Percentiles rank a stretch among this genome's conserved stretches.
Evolutionary conservation across 2,888 invertebrate species (phyloP).

Genomic region (Digitonthophagus gazella): DNA sequence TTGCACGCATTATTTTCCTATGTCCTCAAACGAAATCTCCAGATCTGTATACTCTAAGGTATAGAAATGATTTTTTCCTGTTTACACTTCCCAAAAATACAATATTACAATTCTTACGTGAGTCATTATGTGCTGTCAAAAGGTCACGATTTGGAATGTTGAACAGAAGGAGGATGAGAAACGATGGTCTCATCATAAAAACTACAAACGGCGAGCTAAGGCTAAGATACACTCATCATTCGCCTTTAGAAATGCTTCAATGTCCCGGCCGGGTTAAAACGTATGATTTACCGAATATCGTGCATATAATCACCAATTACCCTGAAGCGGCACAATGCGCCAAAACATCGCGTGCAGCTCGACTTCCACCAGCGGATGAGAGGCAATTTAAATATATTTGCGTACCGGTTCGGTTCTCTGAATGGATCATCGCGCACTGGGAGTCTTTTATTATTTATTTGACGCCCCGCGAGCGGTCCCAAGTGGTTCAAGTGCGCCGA

Average conservation of each 20-base stretch:
- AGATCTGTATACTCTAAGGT: too few species aligned
- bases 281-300: conserved; percentile 15
- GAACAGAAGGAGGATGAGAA: neutral
- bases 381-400: conserved; percentile 24
- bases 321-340: conserved; percentile 12
- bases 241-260: neutral
- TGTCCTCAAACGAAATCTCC: too few species aligned
- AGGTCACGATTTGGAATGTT: neutral
- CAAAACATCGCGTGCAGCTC: conserved; percentile 13
- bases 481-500: neutral
- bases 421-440: conserved; percentile 2
- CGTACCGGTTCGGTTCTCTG: neutral
- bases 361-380: neutral
- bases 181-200: neutral
- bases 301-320: conserved; percentile 21
- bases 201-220: neutral
- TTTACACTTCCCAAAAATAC: neutral
- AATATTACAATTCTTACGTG: neutral
- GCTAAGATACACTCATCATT: neutral
- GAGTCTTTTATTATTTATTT: neutral
- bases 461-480: neutral
- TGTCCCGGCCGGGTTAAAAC: neutral
- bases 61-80: too few species aligned
- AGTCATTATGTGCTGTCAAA: neutral
- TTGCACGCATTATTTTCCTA: too few species aligned